These are phyloP conservation scores for Atherinomorus stipes DNA, from an alignment of 2,113 vertebrate species.

Conservation along the genomic window DNA sequence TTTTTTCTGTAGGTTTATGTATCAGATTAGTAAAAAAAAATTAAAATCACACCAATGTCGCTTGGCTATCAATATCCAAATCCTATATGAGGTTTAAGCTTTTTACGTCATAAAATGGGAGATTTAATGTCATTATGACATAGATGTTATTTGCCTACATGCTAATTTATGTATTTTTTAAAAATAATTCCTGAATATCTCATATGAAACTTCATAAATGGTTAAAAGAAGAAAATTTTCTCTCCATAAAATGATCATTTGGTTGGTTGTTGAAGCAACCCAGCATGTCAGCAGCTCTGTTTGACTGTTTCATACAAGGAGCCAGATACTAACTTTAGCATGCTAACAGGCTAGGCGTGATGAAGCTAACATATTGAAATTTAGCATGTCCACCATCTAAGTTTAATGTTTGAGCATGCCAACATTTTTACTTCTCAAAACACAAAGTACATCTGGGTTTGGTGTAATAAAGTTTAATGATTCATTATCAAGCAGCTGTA, in stretches of 20 bases:
- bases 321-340: constrained; percentile 11
- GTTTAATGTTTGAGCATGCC: constrained; percentile 5
- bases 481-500: no score
- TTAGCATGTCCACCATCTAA: neutral
- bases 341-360: constrained; percentile 9
- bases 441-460: no score
- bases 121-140: neutral
- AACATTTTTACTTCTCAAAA: neutral
- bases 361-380: neutral
- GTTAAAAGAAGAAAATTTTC: neutral
- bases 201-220: neutral
- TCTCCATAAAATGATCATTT: neutral
- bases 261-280: neutral
- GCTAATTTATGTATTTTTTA: neutral
- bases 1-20: no score
- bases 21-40: no score
- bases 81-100: no score
- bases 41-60: neutral
- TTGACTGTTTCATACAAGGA: neutral
- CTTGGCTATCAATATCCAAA: no score
- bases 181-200: neutral
- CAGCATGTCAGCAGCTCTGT: neutral
- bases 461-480: no score
- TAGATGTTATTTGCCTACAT: neutral
- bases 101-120: neutral